Percentiles rank a stretch among this genome's conserved stretches.
phyloP scores from a whole-genome alignment of 1,140 invertebrate genomes.

The Penaeus japonicus region DNA sequence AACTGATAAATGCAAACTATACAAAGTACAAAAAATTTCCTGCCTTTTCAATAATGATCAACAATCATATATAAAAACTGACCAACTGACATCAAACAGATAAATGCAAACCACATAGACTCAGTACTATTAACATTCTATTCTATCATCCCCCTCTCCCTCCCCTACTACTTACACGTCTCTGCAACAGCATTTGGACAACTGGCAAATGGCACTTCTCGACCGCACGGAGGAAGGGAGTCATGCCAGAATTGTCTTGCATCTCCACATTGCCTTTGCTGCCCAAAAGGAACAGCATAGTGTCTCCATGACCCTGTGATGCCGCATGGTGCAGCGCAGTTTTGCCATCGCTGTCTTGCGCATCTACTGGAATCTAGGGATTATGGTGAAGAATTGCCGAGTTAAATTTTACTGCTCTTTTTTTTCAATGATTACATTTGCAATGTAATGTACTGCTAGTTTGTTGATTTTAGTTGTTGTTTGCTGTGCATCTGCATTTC shows the following conservation, averaged over 20 bases:
- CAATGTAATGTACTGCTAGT: no score
- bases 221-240: conserved; percentile 29
- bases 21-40: no score
- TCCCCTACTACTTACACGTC: neutral
- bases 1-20: no score
- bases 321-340: conserved; percentile 39
- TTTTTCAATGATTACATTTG: no score
- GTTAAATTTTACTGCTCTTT: neutral
- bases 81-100: neutral
- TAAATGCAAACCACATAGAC: no score
- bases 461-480: no score
- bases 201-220: conserved; percentile 33
- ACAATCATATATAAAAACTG: neutral
- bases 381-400: neutral
- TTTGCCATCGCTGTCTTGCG: conserved; percentile 41
- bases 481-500: no score
- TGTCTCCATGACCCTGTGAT: conserved; percentile 19
- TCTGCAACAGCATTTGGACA: conserved; percentile 39
- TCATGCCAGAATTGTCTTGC: conserved; percentile 28
- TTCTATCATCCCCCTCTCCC: no score
- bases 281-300: conserved; percentile 36
- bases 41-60: no score
- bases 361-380: conserved; percentile 36
- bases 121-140: no score
- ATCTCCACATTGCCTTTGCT: conserved; percentile 40